A percentile compares a stretch with the other conserved stretches of the same genome.
Conservation (phyloP, 2,888 invertebrate genomes). For the Myopa testacea region DNA sequence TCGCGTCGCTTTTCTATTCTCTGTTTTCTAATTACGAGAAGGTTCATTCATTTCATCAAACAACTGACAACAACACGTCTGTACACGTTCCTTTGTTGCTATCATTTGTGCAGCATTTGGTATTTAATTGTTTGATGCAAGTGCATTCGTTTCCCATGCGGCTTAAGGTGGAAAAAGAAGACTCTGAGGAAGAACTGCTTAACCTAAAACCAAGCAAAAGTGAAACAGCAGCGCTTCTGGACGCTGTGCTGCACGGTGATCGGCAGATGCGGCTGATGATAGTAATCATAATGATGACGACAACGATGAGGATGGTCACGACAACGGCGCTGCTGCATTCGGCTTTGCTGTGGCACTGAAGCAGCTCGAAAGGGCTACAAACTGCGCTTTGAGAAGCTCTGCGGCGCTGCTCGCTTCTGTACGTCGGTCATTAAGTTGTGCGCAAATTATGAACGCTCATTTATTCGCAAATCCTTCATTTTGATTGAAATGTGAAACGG, state of each 20-base stretch:
- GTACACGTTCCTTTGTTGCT: slow-evolving; percentile 4
- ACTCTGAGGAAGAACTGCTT: background rate
- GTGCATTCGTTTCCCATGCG: slow-evolving; percentile 9
- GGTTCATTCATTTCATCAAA: background rate
- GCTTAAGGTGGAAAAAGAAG: background rate
- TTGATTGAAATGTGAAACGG: slow-evolving; percentile 27
- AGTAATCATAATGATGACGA: background rate
- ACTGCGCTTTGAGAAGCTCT: background rate
- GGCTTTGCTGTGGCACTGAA: background rate
- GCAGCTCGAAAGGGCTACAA: background rate
- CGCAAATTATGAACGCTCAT: slow-evolving; percentile 15
- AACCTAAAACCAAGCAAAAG: background rate
- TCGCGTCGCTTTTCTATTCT: background rate
- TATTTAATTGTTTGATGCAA: slow-evolving; percentile 32
- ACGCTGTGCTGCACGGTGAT: background rate
- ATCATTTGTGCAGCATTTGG: slow-evolving; percentile 14
- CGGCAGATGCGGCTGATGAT: background rate
- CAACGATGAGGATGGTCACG: background rate
- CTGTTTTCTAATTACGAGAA: slow-evolving; percentile 29
- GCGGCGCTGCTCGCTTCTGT: background rate
- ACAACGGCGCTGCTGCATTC: background rate
- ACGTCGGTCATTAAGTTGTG: background rate
- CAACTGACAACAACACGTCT: background rate
- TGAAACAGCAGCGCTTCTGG: background rate
- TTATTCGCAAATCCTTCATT: slow-evolving; percentile 25